These are phyloP conservation scores for Agelaius tricolor DNA, from an alignment of 2,113 vertebrate species.

Conservation along the genomic window DNA sequence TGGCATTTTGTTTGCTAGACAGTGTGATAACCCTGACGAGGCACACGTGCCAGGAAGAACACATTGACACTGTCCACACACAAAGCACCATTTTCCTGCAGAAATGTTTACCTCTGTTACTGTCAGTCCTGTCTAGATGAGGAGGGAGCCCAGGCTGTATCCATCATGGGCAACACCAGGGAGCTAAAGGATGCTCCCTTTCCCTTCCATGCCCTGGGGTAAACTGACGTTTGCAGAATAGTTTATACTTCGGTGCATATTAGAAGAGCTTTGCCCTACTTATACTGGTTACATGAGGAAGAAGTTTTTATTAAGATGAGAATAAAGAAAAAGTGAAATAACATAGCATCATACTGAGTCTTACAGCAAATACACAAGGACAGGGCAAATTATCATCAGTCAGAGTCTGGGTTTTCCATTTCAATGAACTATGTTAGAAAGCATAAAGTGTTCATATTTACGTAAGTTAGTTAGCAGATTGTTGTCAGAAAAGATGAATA, in stretches of 20 bases:
- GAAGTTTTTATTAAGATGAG: not conserved
- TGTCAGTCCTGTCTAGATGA: not conserved
- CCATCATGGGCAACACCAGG: not conserved
- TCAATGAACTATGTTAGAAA: not conserved
- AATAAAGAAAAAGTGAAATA: not conserved
- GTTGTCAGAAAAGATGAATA: conserved; percentile 3
- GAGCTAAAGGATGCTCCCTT: not conserved
- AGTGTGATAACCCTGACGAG: not conserved
- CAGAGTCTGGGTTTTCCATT: not conserved
- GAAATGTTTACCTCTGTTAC: not conserved
- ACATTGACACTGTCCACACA: not conserved
- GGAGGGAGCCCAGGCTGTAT: not conserved
- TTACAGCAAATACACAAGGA: not conserved
- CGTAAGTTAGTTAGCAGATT: not conserved
- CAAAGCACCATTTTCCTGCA: not conserved
- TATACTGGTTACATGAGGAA: not conserved
- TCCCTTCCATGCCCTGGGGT: not conserved
- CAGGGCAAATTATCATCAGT: not conserved
- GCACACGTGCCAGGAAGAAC: not conserved
- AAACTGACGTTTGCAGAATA: not conserved
- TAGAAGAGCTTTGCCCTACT: not conserved
- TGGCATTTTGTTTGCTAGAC: not conserved
- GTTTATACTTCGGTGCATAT: not conserved
- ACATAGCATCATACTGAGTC: not conserved
- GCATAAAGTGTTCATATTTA: not conserved